phyloP scores from a whole-genome alignment of 1,140 invertebrate species.

The Papilio glaucus region DNA sequence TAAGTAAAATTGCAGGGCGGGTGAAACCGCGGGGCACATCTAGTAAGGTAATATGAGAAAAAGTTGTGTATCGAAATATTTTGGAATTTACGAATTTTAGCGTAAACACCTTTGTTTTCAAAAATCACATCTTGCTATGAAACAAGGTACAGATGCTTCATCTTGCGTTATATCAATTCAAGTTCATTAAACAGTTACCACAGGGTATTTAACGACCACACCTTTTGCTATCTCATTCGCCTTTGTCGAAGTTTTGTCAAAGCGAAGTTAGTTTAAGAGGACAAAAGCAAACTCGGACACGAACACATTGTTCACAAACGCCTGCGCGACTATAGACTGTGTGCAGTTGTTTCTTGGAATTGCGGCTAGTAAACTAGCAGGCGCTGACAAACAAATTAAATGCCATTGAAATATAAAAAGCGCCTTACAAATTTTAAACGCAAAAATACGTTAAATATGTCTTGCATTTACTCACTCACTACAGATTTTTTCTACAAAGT shows the following conservation, averaged over 20 bases:
- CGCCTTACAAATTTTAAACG: not conserved
- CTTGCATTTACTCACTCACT: no score
- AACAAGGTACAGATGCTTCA: no score
- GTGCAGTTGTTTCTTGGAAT: conserved; percentile 24
- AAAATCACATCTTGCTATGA: no score
- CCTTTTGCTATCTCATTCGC: conserved; percentile 10
- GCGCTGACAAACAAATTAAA: not conserved
- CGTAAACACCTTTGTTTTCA: no score
- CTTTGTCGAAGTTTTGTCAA: conserved; percentile 31
- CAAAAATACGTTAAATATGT: not conserved
- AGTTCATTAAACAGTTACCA: no score
- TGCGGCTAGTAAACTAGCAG: conserved; percentile 29
- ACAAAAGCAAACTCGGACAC: conserved; percentile 30
- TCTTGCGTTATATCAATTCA: no score
- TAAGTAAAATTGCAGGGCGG: no score
- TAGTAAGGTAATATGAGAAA: no score
- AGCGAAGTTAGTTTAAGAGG: conserved; percentile 21
- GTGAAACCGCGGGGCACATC: no score
- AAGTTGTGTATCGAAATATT: no score
- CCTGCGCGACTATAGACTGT: conserved; percentile 9
- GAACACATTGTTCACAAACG: conserved; percentile 22
- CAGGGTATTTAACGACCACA: conserved; percentile 16
- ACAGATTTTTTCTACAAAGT: no score
- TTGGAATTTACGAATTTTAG: no score
- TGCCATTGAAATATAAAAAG: not conserved